These are phyloP conservation scores for Microctenopoma steveboyesi DNA, from an alignment of 2,797 vertebrate genomes.

Conservation along the genomic window DNA sequence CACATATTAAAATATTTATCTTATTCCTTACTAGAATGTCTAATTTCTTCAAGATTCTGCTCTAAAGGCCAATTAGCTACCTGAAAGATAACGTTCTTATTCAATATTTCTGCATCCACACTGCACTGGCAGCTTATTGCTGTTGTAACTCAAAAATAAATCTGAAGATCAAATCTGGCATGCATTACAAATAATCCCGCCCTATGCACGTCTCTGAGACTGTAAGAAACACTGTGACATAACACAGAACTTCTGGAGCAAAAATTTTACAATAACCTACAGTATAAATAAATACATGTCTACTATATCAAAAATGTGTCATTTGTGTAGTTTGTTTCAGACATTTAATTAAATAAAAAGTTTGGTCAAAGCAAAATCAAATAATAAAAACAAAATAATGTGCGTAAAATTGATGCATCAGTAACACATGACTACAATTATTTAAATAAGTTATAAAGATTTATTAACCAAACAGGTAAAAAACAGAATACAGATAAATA, in stretches of 20 bases:
- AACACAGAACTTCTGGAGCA: conserved; percentile 24
- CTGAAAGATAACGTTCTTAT: background rate
- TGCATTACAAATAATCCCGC: conserved; percentile 50
- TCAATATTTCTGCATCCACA: background rate
- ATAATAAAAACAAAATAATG: too few species aligned
- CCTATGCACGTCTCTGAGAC: conserved; percentile 1
- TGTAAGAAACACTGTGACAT: conserved; percentile 32
- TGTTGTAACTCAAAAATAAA: conserved; percentile 41
- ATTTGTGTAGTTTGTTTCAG: too few species aligned
- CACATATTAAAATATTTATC: background rate
- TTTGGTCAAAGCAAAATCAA: too few species aligned
- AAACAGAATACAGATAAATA: conserved; percentile 71
- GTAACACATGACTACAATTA: background rate
- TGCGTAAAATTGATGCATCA: background rate
- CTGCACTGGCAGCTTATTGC: conserved; percentile 1
- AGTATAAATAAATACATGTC: background rate
- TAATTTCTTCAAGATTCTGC: background rate
- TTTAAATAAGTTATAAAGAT: conserved; percentile 64
- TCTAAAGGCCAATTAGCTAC: background rate
- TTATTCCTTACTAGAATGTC: background rate
- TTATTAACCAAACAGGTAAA: conserved; percentile 70
- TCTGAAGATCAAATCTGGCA: conserved; percentile 44
- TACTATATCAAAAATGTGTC: background rate
- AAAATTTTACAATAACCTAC: background rate
- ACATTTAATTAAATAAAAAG: too few species aligned